Percentiles rank a stretch among this genome's conserved stretches.
phyloP scores from a whole-genome alignment of 2,113 vertebrate species.

The Muscicapa adusta region DNA sequence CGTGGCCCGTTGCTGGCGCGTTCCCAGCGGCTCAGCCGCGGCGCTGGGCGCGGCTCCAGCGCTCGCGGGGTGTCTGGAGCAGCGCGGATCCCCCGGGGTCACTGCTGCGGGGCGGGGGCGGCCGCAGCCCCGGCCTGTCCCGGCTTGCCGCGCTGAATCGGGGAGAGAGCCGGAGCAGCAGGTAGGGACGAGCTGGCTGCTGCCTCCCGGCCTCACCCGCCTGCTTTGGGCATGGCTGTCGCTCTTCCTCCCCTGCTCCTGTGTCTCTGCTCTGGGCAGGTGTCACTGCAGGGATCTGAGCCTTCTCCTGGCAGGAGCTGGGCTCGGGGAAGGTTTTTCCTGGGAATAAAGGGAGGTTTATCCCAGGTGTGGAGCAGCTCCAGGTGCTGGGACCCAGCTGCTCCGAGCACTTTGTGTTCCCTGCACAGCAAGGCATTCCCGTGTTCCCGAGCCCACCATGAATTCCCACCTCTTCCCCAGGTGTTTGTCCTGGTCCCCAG shows the following conservation, averaged over 20 bases:
- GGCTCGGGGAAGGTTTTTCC: no score
- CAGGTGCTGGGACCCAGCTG: accelerated
- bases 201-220: not conserved
- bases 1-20: not conserved
- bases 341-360: no score
- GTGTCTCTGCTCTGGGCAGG: not conserved
- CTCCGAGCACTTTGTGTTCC: not conserved
- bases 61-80: not conserved
- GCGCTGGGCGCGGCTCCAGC: not conserved
- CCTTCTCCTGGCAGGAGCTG: no score
- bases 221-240: not conserved
- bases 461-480: not conserved
- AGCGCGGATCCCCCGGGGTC: not conserved
- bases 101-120: not conserved
- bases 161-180: not conserved
- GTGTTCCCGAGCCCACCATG: not conserved
- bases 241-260: not conserved
- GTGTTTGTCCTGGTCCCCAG: not conserved
- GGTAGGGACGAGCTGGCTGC: not conserved
- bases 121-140: not conserved
- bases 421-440: not conserved
- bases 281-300: no score
- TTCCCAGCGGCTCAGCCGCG: not conserved
- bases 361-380: not conserved
- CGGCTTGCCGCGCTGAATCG: not conserved